Conservation (phyloP, 2,797 vertebrate genomes). For the Discoglossus pictus region DNA sequence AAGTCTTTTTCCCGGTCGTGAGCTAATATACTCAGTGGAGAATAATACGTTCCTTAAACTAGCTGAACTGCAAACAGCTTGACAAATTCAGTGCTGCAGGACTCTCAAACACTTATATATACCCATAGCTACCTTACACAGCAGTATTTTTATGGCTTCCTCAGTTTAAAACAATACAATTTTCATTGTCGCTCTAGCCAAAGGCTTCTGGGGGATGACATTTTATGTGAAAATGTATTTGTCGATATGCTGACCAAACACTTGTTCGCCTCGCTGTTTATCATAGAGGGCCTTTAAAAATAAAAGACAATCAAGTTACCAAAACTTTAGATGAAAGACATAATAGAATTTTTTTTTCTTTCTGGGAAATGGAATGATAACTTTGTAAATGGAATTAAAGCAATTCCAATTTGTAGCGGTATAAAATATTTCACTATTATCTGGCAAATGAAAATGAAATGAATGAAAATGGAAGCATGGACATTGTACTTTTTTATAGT, state of each 20-base stretch:
- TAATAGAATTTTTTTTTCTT: too few relatives aligned
- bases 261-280: constrained; percentile 25
- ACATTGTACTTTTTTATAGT: too few relatives aligned
- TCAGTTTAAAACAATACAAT: constrained; percentile 39
- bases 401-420: too few relatives aligned
- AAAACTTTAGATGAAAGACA: constrained; percentile 30
- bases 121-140: constrained; percentile 35
- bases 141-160: constrained; percentile 40
- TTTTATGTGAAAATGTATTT: constrained; percentile 45
- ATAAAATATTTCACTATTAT: too few relatives aligned
- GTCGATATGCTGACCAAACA: constrained; percentile 26
- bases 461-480: too few relatives aligned
- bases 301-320: constrained; percentile 21
- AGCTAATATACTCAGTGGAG: constrained; percentile 42
- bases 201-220: constrained; percentile 6
- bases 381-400: too few relatives aligned
- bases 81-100: constrained; percentile 53
- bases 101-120: constrained; percentile 40
- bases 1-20: constrained; percentile 42
- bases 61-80: constrained; percentile 41
- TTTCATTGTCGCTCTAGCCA: constrained; percentile 25
- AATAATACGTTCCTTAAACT: constrained; percentile 50
- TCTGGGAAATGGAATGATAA: too few relatives aligned
- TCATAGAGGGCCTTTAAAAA: constrained; percentile 14
- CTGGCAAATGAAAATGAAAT: too few relatives aligned